Conservation (phyloP, 2,113 vertebrate species). For the Rhinoptilus africanus region DNA sequence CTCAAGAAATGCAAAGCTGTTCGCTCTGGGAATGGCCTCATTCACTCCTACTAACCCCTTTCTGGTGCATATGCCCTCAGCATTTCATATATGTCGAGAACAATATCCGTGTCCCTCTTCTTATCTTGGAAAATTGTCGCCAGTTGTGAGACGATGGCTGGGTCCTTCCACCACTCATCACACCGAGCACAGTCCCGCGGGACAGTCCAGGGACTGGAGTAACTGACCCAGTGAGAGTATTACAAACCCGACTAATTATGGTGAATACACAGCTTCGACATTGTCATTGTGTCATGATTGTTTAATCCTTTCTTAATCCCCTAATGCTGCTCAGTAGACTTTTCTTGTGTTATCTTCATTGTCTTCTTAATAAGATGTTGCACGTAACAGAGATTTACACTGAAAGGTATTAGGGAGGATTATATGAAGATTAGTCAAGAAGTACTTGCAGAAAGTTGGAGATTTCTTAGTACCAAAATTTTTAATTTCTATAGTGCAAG, state of each 20-base stretch:
- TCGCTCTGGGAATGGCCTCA: not conserved
- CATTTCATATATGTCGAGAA: accelerated
- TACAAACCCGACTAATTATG: not conserved
- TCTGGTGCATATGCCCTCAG: not conserved
- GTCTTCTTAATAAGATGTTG: slow-evolving; percentile 48
- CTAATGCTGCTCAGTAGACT: slow-evolving; percentile 25
- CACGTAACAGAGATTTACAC: slow-evolving; percentile 26
- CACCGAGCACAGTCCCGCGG: accelerated
- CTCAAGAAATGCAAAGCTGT: not conserved
- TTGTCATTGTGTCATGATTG: not conserved
- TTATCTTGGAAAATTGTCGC: accelerated
- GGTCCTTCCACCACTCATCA: not conserved
- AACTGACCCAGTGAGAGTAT: not conserved
- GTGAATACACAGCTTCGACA: not conserved
- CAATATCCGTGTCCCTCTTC: accelerated
- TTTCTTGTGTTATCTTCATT: slow-evolving; percentile 41
- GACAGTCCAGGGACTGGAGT: not conserved
- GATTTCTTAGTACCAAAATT: not conserved
- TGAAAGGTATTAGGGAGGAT: slow-evolving; percentile 59
- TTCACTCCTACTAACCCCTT: not conserved
- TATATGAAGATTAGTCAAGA: slow-evolving; percentile 49
- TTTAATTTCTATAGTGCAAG: not conserved
- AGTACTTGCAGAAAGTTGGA: not conserved
- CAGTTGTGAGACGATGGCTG: accelerated
- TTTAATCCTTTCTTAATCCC: slow-evolving; percentile 51